A percentile compares a stretch with the other conserved stretches of the same genome.
Evolutionary conservation across 92 coral and sea anemone genomes (phyloP).

Genomic region (Phenganax subtilis): DNA sequence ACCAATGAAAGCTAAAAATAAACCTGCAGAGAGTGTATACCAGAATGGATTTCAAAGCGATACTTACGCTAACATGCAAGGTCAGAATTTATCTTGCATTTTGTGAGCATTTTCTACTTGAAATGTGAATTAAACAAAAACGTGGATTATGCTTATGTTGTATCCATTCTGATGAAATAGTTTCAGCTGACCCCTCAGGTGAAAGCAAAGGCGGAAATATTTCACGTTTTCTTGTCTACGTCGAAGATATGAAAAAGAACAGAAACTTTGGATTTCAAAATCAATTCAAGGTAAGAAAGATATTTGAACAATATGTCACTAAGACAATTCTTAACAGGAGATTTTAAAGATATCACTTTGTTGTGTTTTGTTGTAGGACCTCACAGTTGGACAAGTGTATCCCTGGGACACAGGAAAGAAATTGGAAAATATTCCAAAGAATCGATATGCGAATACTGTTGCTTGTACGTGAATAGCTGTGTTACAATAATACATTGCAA

Average conservation of each 20-base stretch:
- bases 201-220: neutral
- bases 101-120: neutral
- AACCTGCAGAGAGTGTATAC: neutral
- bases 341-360: no score
- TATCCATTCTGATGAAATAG: no score
- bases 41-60: constrained; percentile 1
- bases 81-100: neutral
- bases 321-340: no score
- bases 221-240: constrained; percentile 12
- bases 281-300: constrained; percentile 6
- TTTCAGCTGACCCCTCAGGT: neutral
- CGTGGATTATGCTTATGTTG: neutral
- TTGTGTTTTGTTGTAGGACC: no score
- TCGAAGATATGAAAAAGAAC: constrained; percentile 29
- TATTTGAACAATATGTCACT: neutral
- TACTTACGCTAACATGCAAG: constrained; percentile 1
- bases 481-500: neutral
- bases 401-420: constrained; percentile 63
- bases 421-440: constrained; percentile 54
- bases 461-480: constrained; percentile 54
- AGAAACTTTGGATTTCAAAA: constrained; percentile 27
- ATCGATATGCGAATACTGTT: constrained; percentile 69
- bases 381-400: neutral
- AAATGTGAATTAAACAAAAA: neutral
- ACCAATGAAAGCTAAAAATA: neutral